These are phyloP conservation scores for Nomada ruficornis DNA, from an alignment of 2,888 invertebrate species.

Conservation along the genomic window DNA sequence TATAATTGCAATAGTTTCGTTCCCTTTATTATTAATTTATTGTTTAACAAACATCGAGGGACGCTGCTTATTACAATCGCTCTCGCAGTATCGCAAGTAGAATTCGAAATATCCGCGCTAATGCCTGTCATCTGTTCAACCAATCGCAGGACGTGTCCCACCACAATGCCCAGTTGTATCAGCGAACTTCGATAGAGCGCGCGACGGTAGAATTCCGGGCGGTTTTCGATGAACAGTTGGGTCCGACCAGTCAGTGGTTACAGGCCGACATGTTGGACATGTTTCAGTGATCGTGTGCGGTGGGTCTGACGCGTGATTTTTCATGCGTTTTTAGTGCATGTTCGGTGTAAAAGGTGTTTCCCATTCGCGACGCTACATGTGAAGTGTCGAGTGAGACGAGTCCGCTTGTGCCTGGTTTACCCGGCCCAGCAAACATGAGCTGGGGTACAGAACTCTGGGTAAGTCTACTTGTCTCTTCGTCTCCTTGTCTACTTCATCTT, in stretches of 20 bases:
- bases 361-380: constrained; percentile 74
- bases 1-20: background rate
- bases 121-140: background rate
- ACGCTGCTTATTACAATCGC: background rate
- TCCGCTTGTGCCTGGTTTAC: constrained; percentile 74
- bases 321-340: constrained; percentile 69
- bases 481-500: constrained; percentile 27
- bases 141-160: constrained; percentile 21
- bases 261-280: constrained; percentile 82
- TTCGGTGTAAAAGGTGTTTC: constrained; percentile 60
- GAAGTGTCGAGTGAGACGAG: constrained; percentile 72
- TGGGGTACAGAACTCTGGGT: constrained; percentile 85
- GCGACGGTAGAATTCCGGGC: constrained; percentile 76
- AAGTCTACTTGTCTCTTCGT: constrained; percentile 67
- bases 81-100: background rate
- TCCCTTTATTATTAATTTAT: background rate
- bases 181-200: constrained; percentile 49
- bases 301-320: constrained; percentile 75
- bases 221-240: constrained; percentile 76
- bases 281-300: constrained; percentile 76
- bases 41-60: background rate
- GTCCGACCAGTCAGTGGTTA: constrained; percentile 82
- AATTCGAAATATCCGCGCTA: constrained; percentile 31
- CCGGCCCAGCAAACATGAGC: constrained; percentile 83
- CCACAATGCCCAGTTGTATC: background rate